Conservation (phyloP, 2,113 vertebrate genomes). For the Gallinago media region DNA sequence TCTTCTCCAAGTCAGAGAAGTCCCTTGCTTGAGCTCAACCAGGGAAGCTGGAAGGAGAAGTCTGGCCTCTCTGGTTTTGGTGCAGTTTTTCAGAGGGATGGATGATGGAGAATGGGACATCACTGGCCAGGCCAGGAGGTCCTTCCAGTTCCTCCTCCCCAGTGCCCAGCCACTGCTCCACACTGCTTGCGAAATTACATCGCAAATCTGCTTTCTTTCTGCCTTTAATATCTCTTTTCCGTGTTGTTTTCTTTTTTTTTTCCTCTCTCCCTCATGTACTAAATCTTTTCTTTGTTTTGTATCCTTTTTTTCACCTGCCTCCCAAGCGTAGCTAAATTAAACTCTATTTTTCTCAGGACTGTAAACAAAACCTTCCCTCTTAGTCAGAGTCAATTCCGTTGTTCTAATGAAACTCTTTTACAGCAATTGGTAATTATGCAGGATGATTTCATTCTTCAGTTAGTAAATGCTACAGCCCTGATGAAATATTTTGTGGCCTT, state of each 20-base stretch:
- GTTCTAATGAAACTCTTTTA: neutral
- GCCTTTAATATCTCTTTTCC: neutral
- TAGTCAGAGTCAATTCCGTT: neutral
- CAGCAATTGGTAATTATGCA: neutral
- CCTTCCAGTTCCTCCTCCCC: neutral
- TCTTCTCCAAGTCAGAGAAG: neutral
- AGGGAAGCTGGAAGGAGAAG: neutral
- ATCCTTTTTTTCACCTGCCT: neutral
- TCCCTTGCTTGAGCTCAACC: neutral
- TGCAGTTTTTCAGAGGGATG: neutral
- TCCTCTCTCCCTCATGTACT: neutral
- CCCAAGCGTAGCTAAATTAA: neutral
- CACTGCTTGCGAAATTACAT: rapidly evolving
- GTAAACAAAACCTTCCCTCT: neutral
- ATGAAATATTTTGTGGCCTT: neutral
- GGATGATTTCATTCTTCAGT: neutral
- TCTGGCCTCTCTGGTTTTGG: neutral
- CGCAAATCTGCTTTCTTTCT: neutral
- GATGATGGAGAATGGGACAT: neutral
- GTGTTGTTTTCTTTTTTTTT: neutral
- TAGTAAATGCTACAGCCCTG: neutral
- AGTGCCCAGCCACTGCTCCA: neutral
- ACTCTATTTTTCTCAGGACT: neutral
- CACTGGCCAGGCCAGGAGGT: neutral
- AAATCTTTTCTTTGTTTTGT: neutral